Conservation (phyloP, 92 coral and sea anemone genomes). For the Desmophyllum pertusum region DNA sequence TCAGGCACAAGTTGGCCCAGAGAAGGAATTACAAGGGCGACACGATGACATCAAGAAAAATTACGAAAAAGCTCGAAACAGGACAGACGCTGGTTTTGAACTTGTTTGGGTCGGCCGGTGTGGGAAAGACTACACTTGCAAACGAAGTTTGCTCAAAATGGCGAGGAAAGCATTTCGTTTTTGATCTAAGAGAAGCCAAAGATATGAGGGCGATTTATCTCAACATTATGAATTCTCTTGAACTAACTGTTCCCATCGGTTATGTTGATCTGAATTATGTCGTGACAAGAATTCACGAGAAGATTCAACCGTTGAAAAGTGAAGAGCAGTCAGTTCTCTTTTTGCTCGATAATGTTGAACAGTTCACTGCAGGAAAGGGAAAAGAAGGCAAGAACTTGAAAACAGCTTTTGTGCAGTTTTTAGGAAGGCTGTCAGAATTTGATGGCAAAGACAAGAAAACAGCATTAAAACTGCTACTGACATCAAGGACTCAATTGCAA, state of each 20-base stretch:
- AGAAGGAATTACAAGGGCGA: conserved; percentile 59
- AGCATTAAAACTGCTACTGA: conserved; percentile 44
- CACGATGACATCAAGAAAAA: conserved; percentile 38
- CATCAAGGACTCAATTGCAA: conserved; percentile 53
- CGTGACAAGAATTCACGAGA: conserved; percentile 11
- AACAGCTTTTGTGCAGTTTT: conserved; percentile 2
- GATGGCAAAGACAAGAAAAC: neutral
- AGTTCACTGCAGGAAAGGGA: conserved; percentile 16
- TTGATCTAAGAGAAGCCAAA: conserved; percentile 58
- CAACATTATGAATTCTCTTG: conserved; percentile 12
- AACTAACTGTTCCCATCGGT: conserved; percentile 5
- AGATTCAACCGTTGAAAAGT: neutral
- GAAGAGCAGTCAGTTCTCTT: conserved; percentile 34
- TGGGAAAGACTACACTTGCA: conserved; percentile 81
- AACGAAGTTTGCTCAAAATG: conserved; percentile 32
- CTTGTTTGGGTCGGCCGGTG: conserved; percentile 75
- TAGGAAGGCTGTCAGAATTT: neutral
- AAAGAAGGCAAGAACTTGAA: conserved; percentile 14
- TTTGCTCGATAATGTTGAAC: conserved; percentile 73
- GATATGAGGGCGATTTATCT: conserved; percentile 34
- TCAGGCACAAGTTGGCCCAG: conserved; percentile 16
- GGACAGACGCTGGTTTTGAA: conserved; percentile 40
- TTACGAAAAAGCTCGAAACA: conserved; percentile 35
- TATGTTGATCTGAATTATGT: neutral
- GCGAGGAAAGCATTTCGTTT: neutral